Conservation (phyloP, 2,888 invertebrate genomes). For the Cantharis rustica region DNA sequence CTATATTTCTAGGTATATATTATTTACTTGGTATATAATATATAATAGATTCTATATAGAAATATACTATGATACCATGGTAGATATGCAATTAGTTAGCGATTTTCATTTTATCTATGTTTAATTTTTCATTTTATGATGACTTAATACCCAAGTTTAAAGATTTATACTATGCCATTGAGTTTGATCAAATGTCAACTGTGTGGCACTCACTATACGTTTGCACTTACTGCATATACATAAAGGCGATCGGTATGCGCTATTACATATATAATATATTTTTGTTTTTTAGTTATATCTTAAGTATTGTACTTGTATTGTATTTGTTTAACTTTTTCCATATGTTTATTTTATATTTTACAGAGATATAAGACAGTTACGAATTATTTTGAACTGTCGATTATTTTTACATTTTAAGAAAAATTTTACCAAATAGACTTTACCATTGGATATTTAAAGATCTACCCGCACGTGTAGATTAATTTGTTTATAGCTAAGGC, state of each 20-base stretch:
- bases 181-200: not conserved
- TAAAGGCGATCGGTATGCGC: not conserved
- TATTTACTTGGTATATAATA: no score
- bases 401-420: not conserved
- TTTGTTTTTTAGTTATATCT: not conserved
- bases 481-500: not conserved
- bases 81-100: no score
- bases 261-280: not conserved
- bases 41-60: no score
- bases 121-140: no score
- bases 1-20: no score
- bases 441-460: not conserved
- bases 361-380: not conserved
- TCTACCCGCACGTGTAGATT: not conserved
- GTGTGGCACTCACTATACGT: not conserved
- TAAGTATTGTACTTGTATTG: not conserved
- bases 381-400: not conserved
- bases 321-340: not conserved
- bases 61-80: no score
- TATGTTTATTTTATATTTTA: not conserved
- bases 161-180: not conserved
- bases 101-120: no score
- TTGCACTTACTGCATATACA: not conserved
- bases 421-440: not conserved
- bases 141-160: no score